A percentile compares a stretch with the other conserved stretches of the same genome.
These are phyloP conservation scores for Platycheirus rosarum DNA, from an alignment of 2,888 invertebrate species.

Conservation along the genomic window DNA sequence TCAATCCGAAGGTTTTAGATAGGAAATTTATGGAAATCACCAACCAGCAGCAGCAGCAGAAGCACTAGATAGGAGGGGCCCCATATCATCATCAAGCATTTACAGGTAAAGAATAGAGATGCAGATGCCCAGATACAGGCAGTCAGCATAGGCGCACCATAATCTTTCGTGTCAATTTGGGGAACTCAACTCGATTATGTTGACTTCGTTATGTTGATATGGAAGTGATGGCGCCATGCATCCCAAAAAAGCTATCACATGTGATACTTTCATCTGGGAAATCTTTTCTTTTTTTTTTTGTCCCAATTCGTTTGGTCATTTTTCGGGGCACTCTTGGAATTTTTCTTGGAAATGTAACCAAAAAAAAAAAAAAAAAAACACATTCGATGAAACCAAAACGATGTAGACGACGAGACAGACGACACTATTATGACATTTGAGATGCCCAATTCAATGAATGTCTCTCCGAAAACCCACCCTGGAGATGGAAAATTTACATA, in stretches of 20 bases:
- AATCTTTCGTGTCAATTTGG: conserved; percentile 65
- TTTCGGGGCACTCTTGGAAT: conserved; percentile 40
- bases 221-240: conserved; percentile 71
- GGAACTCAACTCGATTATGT: conserved; percentile 32
- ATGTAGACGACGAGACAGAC: conserved; percentile 55
- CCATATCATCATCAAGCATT: conserved; percentile 52
- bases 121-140: conserved; percentile 50
- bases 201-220: conserved; percentile 41
- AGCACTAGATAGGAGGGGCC: conserved; percentile 63
- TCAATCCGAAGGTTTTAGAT: conserved; percentile 64
- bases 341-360: conserved; percentile 66
- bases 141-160: conserved; percentile 55
- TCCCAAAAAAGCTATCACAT: conserved; percentile 39
- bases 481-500: conserved; percentile 66
- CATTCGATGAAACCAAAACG: neutral
- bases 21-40: conserved; percentile 72
- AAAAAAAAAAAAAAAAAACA: neutral
- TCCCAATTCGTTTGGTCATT: neutral
- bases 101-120: conserved; percentile 47
- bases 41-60: conserved; percentile 50
- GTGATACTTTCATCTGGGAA: conserved; percentile 46
- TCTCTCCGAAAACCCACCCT: conserved; percentile 57
- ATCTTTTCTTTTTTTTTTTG: conserved; percentile 9
- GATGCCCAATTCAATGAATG: conserved; percentile 71
- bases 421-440: conserved; percentile 72